Base-by-base conservation (phyloP, 2,113 vertebrate genomes). In the Leptosomus discolor region DNA sequence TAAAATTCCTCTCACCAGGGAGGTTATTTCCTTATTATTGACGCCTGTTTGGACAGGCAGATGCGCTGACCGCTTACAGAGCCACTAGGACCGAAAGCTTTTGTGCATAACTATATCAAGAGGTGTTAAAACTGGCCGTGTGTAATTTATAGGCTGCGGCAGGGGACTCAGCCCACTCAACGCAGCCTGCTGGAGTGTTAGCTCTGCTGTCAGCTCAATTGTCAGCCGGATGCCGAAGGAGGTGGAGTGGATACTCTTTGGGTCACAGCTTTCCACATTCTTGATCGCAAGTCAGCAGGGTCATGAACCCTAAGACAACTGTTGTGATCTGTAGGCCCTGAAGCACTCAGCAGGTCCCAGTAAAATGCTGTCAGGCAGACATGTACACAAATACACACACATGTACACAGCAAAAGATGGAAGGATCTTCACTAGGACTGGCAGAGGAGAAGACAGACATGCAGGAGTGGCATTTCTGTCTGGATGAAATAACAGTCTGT, bases 1-100 rank as follows among this genome's bases (percentile, higher is more conserved):
- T 95, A 94, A 78, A 92, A 77, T 88, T 90, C 85, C 56, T 93
- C 73, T 91, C 95, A 68, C 90, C 83, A 23, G 30, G 5, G 77
- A 12, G 68, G 26, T 74, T 65, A 70, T 88, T 95, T 95, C 79
- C 91, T 85, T 69, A 41, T 87, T 79, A 68, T 88, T 41, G 60
- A 83, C 81, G 90, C 74, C 84, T 90, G 57, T 46, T 88, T 91
- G 89, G 83, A 12, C 67, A 83, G 81, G 43, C 83, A 73, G 80
- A 65, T 23, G 46, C 36, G 5, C 46, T 43, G 46, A 64, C 53
- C 75, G 11, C 63, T 88, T 74, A 18, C 14, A 64, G 91, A 79
- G 67, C 61, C 1, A 3, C 50, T 7, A 6, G 54, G 46, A 53
- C 65, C 2, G 5, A 54, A 64, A 75, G 48, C 54, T 92, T 93